Conservation (phyloP, 2,113 vertebrate species). For the Sciurus niger region DNA sequence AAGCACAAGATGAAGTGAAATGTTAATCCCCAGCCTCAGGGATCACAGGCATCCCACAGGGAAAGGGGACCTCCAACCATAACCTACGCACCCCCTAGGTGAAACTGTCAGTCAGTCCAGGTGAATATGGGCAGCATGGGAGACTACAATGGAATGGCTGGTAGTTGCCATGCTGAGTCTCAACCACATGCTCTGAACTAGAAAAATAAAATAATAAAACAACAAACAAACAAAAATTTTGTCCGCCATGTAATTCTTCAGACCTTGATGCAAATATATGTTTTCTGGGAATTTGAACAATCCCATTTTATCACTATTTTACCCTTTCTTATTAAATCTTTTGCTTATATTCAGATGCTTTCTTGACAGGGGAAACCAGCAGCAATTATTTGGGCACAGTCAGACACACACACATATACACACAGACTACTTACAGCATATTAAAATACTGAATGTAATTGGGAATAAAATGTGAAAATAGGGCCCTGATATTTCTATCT, state of each 20-base stretch:
- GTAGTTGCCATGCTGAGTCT: neutral
- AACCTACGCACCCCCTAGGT: too few species aligned
- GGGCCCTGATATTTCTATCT: neutral
- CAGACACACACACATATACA: too few species aligned
- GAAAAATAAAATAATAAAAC: too few species aligned
- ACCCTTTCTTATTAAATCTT: neutral
- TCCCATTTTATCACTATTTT: neutral
- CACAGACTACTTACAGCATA: neutral
- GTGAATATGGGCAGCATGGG: neutral
- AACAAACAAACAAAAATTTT: neutral
- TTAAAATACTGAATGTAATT: neutral
- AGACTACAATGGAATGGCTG: neutral
- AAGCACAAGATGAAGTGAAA: neutral
- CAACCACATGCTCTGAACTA: too few species aligned
- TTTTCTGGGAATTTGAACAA: neutral
- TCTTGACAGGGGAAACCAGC: neutral
- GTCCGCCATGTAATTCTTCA: too few species aligned
- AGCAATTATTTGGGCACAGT: neutral
- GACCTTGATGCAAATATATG: neutral
- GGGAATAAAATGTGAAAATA: neutral
- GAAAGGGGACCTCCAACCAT: neutral
- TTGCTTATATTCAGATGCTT: neutral
- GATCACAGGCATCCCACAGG: neutral
- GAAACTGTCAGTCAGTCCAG: fast-evolving
- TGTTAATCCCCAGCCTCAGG: fast-evolving